Evolutionary conservation across 2,888 invertebrate species (phyloP), one percentile per base, ranked within the genome.

Genomic region (Petrolisthes cinctipes): DNA sequence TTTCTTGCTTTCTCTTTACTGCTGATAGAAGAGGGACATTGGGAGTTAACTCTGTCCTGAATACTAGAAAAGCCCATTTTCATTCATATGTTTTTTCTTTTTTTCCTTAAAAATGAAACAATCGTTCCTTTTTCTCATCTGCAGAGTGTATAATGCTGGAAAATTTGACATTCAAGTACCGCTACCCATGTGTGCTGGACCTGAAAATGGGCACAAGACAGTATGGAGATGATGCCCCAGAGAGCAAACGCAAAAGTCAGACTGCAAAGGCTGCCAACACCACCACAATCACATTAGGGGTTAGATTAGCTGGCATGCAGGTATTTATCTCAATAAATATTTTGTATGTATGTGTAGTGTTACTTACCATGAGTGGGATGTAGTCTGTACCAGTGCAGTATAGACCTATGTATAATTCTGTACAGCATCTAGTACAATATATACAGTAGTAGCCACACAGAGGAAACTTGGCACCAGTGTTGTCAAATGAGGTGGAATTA

Each of bases 181-280:
- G 93, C 82, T 92, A 93, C 86, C 95, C 95, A 0, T 94, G 94
- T 92, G 93, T 94, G 37, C 92, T 94, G 84, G 94, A 94, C 91
- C 92, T 94, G 84, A 94, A 94, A 92, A 94, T 94, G 94, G 94
- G 94, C 17, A 94, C 94, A 4, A 92, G 94, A 53, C 94, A 94
- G 91, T 94, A 94, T 91, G 94, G 94, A 4, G 94, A 94, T 91
- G 93, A 93, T 89, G 94, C 94, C 17, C 92, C 93, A 0, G 93
- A 93, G 54, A 92, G 93, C 56, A 94, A 94, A 91, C 93, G 93
- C 83, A 92, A 92, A 80, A 93, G 93, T 85, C 94, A 94, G 91
- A 93, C 93, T 91, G 92, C 92, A 73, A 94, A 94, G 92, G 94
- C 94, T 90, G 93, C 93, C 66, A 92, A 92, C 79, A 93, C 94